Percentiles rank a stretch among this genome's conserved stretches.
Evolutionary conservation across 2,888 invertebrate species (phyloP).

Genomic region (Germaria angustata): DNA sequence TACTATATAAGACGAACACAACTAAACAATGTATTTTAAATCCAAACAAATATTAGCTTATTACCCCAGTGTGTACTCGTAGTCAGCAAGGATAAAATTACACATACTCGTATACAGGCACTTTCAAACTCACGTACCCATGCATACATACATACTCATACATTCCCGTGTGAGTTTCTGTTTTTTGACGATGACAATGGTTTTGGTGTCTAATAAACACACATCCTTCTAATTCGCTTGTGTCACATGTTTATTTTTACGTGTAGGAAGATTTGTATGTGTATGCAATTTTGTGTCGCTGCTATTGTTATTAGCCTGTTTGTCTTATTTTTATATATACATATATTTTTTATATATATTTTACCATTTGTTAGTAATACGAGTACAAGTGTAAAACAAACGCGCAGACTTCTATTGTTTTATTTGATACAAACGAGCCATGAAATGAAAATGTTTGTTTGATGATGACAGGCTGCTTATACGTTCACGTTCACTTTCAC

Average conservation of each 20-base stretch:
- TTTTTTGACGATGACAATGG: conserved; percentile 3
- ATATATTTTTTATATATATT: neutral
- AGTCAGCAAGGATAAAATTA: conserved; percentile 48
- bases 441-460: neutral
- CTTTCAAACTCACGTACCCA: neutral
- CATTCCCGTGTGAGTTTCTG: neutral
- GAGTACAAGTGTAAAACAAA: too few relatives aligned
- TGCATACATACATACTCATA: neutral
- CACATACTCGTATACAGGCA: neutral
- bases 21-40: conserved; percentile 43
- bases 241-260: conserved; percentile 6
- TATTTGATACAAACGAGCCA: neutral
- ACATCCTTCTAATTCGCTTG: neutral
- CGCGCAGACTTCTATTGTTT: neutral
- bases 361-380: too few relatives aligned
- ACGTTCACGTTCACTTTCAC: conserved; percentile 27
- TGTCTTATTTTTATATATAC: neutral
- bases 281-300: neutral
- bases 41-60: conserved; percentile 61
- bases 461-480: neutral
- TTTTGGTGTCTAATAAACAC: neutral
- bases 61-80: conserved; percentile 54
- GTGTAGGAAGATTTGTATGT: neutral
- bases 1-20: neutral
- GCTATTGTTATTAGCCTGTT: conserved; percentile 35